A percentile compares a stretch with the other conserved stretches of the same genome.
Evolutionary conservation across 2,888 invertebrate species (phyloP).

Genomic region (Xylophagus ater): DNA sequence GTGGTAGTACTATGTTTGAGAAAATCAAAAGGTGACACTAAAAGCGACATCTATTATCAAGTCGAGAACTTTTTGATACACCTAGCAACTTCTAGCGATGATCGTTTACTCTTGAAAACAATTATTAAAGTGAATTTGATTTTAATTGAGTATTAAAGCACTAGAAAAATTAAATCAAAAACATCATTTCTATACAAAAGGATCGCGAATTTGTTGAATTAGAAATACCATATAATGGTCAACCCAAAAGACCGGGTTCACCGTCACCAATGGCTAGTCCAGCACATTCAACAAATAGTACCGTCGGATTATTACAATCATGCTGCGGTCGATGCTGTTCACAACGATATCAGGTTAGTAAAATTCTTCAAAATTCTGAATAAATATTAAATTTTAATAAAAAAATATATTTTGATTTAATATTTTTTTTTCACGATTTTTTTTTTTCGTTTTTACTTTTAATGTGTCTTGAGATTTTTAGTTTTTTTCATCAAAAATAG

Average conservation of each 20-base stretch:
- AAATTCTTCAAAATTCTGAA: not conserved
- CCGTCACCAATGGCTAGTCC: conserved; percentile 80
- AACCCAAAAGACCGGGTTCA: conserved; percentile 82
- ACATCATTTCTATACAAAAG: conserved; percentile 37
- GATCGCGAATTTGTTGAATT: conserved; percentile 95
- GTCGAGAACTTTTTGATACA: no score
- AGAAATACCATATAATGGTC: conserved; percentile 89
- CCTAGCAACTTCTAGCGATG: no score
- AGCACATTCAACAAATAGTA: conserved; percentile 69
- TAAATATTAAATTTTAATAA: no score
- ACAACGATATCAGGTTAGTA: conserved; percentile 71
- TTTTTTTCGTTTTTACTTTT: no score
- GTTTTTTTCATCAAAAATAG: no score
- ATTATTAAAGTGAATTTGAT: not conserved
- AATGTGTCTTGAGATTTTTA: no score
- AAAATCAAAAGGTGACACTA: no score
- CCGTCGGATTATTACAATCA: conserved; percentile 59
- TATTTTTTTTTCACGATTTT: conserved; percentile 3
- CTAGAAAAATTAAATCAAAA: not conserved
- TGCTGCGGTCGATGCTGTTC: conserved; percentile 79
- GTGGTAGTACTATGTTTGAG: no score
- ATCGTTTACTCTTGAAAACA: not conserved
- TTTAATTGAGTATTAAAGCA: no score
- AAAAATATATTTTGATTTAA: conserved; percentile 9
- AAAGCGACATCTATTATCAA: no score